A percentile compares a stretch with the other conserved stretches of the same genome.
phyloP scores from a whole-genome alignment of 2,113 vertebrate genomes.

The Apodemus sylvaticus region DNA sequence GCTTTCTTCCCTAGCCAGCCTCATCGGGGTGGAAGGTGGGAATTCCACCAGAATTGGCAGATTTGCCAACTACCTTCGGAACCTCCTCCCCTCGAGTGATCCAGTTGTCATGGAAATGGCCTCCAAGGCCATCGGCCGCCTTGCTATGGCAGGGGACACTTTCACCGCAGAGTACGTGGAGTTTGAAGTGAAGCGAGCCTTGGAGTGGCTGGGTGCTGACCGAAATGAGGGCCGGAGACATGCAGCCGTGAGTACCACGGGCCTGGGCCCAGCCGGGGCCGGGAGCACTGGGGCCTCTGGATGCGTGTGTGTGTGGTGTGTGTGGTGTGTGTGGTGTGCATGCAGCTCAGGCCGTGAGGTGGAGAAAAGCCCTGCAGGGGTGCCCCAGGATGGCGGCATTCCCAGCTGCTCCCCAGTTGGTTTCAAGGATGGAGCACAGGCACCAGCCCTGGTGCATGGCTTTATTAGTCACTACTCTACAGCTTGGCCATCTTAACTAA shows the following conservation, averaged over 20 bases:
- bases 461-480: background rate
- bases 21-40: slow-evolving; percentile 97
- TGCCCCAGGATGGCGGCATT: background rate
- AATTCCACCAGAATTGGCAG: slow-evolving; percentile 97
- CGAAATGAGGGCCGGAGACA: slow-evolving; percentile 97
- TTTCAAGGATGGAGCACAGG: background rate
- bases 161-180: slow-evolving; percentile 99
- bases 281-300: rapidly evolving
- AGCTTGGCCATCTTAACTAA: background rate
- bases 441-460: background rate
- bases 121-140: slow-evolving; percentile 96
- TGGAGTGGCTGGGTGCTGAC: slow-evolving; percentile 98
- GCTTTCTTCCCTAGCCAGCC: slow-evolving; percentile 90
- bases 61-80: slow-evolving; percentile 98
- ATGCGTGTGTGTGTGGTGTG: rapidly evolving
- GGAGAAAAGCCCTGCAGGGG: background rate
- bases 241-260: slow-evolving; percentile 90
- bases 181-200: slow-evolving; percentile 98
- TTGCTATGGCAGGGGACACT: slow-evolving; percentile 98
- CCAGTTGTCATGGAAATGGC: slow-evolving; percentile 99
- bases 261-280: background rate
- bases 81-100: slow-evolving; percentile 97
- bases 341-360: background rate
- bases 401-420: background rate
- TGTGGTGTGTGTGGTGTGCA: too few relatives aligned